Evolutionary conservation across 2,797 vertebrate species (phyloP).

Genomic region (Rhinella marina): DNA sequence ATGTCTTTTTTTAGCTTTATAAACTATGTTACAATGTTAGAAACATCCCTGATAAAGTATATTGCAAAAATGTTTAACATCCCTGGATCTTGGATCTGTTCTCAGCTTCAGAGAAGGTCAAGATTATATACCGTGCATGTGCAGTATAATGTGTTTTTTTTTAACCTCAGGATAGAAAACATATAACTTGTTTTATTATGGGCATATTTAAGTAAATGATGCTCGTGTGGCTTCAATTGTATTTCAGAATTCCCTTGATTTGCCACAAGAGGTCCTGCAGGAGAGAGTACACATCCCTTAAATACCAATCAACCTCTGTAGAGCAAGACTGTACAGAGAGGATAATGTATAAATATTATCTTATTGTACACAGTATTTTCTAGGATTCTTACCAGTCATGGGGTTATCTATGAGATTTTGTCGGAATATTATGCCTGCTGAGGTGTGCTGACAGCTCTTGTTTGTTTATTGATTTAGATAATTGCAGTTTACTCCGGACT

Average conservation of each 20-base stretch:
- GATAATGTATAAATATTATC: not conserved
- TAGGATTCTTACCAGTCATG: not conserved
- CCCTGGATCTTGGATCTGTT: too few relatives aligned
- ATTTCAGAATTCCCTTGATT: not conserved
- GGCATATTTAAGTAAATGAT: not conserved
- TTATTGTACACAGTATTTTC: not conserved
- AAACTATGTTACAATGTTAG: too few relatives aligned
- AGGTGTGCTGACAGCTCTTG: not conserved
- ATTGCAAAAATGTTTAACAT: too few relatives aligned
- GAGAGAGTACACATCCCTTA: not conserved
- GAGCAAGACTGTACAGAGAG: not conserved
- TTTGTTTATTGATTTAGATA: constrained; percentile 11
- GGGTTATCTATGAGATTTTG: not conserved
- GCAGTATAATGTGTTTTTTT: too few relatives aligned
- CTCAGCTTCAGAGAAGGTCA: too few relatives aligned
- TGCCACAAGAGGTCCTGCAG: not conserved
- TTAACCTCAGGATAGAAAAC: too few relatives aligned
- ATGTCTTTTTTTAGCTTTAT: too few relatives aligned
- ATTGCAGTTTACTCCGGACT: not conserved
- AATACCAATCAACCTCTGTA: not conserved
- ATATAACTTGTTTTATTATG: too few relatives aligned
- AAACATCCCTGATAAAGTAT: too few relatives aligned
- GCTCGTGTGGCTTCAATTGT: not conserved
- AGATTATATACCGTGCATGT: too few relatives aligned
- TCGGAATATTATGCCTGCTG: not conserved